Evolutionary conservation across 2,888 invertebrate species (phyloP).

Genomic region (Crocallis elinguaria): DNA sequence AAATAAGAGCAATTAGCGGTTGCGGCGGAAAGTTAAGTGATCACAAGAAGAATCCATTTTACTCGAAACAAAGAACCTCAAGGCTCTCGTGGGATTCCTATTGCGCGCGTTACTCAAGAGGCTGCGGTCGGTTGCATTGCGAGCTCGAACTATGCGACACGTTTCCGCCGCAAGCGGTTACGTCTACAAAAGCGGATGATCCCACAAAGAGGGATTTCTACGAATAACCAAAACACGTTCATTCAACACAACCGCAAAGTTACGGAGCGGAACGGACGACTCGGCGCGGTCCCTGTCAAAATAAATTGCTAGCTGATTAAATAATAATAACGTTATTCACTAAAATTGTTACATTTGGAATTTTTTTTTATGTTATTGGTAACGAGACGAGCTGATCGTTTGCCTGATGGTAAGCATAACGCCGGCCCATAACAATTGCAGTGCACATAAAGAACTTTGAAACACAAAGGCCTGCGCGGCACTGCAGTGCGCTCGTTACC

Average conservation of each 20-base stretch:
- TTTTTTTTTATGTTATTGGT: too few species aligned
- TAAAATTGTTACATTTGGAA: too few species aligned
- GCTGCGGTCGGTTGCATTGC: slow-evolving; percentile 61
- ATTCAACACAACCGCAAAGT: slow-evolving; percentile 63
- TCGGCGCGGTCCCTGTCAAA: slow-evolving; percentile 51
- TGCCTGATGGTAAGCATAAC: too few species aligned
- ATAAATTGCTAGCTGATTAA: too few species aligned
- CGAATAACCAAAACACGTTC: slow-evolving; percentile 65
- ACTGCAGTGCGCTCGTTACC: too few species aligned
- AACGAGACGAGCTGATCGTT: too few species aligned
- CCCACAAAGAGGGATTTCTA: slow-evolving; percentile 62
- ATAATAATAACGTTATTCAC: too few species aligned
- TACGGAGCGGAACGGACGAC: slow-evolving; percentile 58
- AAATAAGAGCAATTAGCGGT: slow-evolving; percentile 50
- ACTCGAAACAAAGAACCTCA: slow-evolving; percentile 66
- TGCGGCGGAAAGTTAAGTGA: slow-evolving; percentile 51
- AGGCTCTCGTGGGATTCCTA: slow-evolving; percentile 62
- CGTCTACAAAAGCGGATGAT: slow-evolving; percentile 44
- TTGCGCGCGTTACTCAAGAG: slow-evolving; percentile 61
- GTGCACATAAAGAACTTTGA: too few species aligned
- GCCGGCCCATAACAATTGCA: too few species aligned
- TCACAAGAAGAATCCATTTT: slow-evolving; percentile 54
- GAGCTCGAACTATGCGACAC: slow-evolving; percentile 53
- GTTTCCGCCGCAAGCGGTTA: slow-evolving; percentile 56
- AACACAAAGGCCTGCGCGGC: too few species aligned